phyloP scores from a whole-genome alignment of 1,140 invertebrate genomes.

The Dinoponera quadriceps region DNA sequence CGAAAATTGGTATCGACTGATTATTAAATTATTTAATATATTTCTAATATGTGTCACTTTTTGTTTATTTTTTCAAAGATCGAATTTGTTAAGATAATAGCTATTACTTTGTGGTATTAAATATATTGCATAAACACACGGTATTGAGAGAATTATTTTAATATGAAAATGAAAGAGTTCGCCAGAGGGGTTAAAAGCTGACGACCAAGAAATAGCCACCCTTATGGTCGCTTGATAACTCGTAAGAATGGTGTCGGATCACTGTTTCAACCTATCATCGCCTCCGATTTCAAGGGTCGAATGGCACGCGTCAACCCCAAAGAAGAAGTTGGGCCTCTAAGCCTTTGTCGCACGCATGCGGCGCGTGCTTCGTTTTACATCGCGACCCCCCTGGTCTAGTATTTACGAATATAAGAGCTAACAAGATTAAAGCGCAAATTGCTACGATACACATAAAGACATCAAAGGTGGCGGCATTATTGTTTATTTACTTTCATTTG shows the following conservation, averaged over 20 bases:
- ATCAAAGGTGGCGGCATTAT: constrained; percentile 11
- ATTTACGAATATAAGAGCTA: constrained; percentile 63
- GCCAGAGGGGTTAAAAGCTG: constrained; percentile 44
- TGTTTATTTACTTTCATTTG: constrained; percentile 5
- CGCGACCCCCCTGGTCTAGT: constrained; percentile 35
- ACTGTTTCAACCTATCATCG: constrained; percentile 76
- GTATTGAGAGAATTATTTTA: constrained; percentile 40
- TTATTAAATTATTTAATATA: neutral
- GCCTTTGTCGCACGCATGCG: constrained; percentile 67
- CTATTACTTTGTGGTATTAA: neutral
- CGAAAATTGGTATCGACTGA: neutral
- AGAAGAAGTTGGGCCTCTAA: constrained; percentile 58
- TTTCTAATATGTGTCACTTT: neutral
- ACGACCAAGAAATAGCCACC: constrained; percentile 21
- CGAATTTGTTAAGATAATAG: constrained; percentile 21
- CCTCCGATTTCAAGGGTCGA: constrained; percentile 74
- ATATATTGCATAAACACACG: constrained; percentile 18
- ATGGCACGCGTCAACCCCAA: constrained; percentile 69
- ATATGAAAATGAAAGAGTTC: constrained; percentile 17
- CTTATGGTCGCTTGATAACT: constrained; percentile 69
- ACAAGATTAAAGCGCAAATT: constrained; percentile 45
- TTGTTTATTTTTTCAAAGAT: neutral
- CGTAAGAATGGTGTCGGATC: constrained; percentile 68
- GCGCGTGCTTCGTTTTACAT: constrained; percentile 64
- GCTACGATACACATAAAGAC: constrained; percentile 16